Base-by-base conservation (phyloP, 1,140 invertebrate species). In the Drosophila prosaltans region DNA sequence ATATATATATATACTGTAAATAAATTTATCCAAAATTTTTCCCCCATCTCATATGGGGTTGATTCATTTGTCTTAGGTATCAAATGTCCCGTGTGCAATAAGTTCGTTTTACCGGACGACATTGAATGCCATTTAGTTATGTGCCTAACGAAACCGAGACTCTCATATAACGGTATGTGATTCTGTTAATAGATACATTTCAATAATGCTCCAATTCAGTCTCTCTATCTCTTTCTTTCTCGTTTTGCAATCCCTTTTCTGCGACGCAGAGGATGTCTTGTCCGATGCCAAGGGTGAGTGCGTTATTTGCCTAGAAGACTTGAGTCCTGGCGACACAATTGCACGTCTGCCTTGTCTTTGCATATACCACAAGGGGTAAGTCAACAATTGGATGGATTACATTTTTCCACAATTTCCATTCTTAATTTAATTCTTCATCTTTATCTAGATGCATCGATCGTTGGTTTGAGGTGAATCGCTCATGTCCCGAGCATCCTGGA, bases 51-150 rank as follows among this genome's bases (percentile, higher is more conserved):
- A 30, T 4, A 0, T 16, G 16, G 16, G 16, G 4, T 4, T 30
- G 28, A 30, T 30, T 2, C 28, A 30, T 30, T 7, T 2, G 2
- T 48, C 7, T 48, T 51, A 98, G 98, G 98, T 93, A 96, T 99
- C 92, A 98, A 98, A 94, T 99, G 98, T 94, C 98, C 98, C 78
- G 97, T 99, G 77, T 99, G 98, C 95, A 98, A 97, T 93, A 99
- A 99, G 94, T 97, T 97, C 94, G 97, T 99, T 81, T 94, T 98
- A 93, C 97, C 98, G 80, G 98, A 99, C 93, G 98, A 99, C 93
- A 97, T 99, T 91, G 98, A 99, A 94, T 98, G 97, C 94, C 98
- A 99, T 94, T 95, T 99, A 86, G 97, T 99, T 82, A 98, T 99
- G 96, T 99, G 98, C 95, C 96, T 99, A 93, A 99, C 98, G 65